phyloP scores from a whole-genome alignment of 2,888 invertebrate species.

The Sialis fuliginosa region DNA sequence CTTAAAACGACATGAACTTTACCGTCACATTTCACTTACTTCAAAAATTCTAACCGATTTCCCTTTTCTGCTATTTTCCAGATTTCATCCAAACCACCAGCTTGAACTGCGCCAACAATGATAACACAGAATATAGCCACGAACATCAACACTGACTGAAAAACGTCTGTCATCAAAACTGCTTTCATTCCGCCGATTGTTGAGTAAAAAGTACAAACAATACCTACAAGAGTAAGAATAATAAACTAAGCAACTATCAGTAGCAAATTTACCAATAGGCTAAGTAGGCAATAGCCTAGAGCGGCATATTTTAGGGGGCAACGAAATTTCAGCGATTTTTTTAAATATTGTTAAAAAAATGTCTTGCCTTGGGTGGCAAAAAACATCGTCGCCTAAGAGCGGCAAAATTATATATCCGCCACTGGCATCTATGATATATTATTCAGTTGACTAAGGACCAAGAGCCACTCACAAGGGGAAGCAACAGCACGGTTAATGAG shows the following conservation, averaged over 20 bases:
- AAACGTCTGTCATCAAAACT: constrained; percentile 71
- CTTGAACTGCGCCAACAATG: constrained; percentile 47
- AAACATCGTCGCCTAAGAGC: too few relatives aligned
- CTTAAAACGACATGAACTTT: neutral
- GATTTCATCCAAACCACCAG: constrained; percentile 51
- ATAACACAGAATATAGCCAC: constrained; percentile 64
- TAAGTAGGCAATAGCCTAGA: neutral
- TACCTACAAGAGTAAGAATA: constrained; percentile 21
- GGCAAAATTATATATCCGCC: too few relatives aligned
- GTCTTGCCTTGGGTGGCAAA: too few relatives aligned
- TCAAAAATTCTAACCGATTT: constrained; percentile 48
- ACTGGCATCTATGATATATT: too few relatives aligned
- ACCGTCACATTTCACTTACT: constrained; percentile 28
- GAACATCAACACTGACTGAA: constrained; percentile 75
- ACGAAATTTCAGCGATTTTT: neutral
- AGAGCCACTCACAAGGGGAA: too few relatives aligned
- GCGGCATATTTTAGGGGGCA: neutral
- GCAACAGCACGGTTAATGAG: too few relatives aligned
- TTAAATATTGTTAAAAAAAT: constrained; percentile 8
- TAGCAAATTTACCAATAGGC: neutral
- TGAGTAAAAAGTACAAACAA: constrained; percentile 75
- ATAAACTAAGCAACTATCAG: neutral
- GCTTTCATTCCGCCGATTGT: constrained; percentile 85
- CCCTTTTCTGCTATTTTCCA: constrained; percentile 52
- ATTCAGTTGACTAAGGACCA: too few relatives aligned